A percentile compares a stretch with the other conserved stretches of the same genome.
Conservation (phyloP, 2,888 invertebrate genomes). For the Tanytarsus gracilentus region DNA sequence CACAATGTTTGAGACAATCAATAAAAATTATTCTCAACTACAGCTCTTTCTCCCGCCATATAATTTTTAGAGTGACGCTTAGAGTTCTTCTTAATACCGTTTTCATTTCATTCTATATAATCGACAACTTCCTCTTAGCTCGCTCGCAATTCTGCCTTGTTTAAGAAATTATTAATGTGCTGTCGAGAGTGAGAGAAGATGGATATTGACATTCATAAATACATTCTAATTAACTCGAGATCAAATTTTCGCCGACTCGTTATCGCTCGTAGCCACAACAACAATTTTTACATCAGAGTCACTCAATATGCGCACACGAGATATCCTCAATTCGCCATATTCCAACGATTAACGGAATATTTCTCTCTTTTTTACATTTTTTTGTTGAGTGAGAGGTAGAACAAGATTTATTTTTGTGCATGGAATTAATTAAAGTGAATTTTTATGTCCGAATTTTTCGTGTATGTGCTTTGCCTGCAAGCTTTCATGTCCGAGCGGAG, state of each 20-base stretch:
- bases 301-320: not conserved
- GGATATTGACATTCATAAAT: conserved; percentile 21
- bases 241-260: not conserved
- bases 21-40: too few relatives aligned
- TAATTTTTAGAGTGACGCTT: too few relatives aligned
- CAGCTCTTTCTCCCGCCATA: too few relatives aligned
- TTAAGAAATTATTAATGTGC: not conserved
- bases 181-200: not conserved
- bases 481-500: not conserved
- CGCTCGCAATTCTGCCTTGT: not conserved
- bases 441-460: too few relatives aligned
- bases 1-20: too few relatives aligned
- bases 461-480: not conserved
- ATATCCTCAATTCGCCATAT: not conserved
- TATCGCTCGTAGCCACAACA: too few relatives aligned
- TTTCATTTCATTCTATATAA: conserved; percentile 19
- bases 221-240: conserved; percentile 21
- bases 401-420: too few relatives aligned
- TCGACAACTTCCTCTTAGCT: conserved; percentile 24
- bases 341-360: conserved; percentile 17
- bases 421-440: too few relatives aligned
- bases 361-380: too few relatives aligned
- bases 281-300: too few relatives aligned
- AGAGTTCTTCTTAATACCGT: conserved; percentile 19
- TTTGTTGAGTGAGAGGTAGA: too few relatives aligned